Evolutionary conservation across 2,888 invertebrate genomes (phyloP), one percentile per base, ranked within the genome.

Genomic region (Thecocarcelia acutangulata): DNA sequence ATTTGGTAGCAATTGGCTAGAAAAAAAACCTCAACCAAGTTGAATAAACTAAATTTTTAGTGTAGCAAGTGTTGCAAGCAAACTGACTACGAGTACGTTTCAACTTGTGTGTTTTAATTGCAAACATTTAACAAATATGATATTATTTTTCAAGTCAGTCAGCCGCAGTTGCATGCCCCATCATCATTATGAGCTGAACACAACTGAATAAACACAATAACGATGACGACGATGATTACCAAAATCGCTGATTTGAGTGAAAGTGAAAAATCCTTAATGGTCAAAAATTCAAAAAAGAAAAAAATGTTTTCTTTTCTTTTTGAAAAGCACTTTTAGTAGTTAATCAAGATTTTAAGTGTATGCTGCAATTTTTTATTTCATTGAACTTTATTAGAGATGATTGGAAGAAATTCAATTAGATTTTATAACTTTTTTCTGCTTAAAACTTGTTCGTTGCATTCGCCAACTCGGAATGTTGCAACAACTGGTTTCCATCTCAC

Each of bases 221-320:
- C n/a, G 1, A 21, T 44, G 9, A 28, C 40, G n/a, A 63, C 33
- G 19, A 12, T 46, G 5, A 46, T 63, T 1, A 13, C 42, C 46
- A 63, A 33, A 33, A 3, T 63, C 11, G n/a, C 33, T 63, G 11
- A 46, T 56, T 46, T 56, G 19, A 80, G 80, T 75, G 80, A 80
- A 80, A 80, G 80, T 80, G 46, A 70, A 80, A 73, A 79, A 61
- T 79, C 74, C 79, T 79, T 80, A 64, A 80, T 64, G 69, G 69
- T 69, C 80, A 46, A 63, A 50, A 40, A 11, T 42, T 42, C 21
- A 13, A 33, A 21, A 50, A n/a, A 50, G 21, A 40, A 13, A 5
- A 44, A 19, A 3, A 33, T 33, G 3, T 33, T 9, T 33, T 33
- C 8, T 33, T 33, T 24, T 24, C 24, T 24, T 24, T 24, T 33